Percentiles rank a stretch among this genome's conserved stretches.
Evolutionary conservation across 2,797 vertebrate species (phyloP).

Genomic region (Sebastolobus altivelis): DNA sequence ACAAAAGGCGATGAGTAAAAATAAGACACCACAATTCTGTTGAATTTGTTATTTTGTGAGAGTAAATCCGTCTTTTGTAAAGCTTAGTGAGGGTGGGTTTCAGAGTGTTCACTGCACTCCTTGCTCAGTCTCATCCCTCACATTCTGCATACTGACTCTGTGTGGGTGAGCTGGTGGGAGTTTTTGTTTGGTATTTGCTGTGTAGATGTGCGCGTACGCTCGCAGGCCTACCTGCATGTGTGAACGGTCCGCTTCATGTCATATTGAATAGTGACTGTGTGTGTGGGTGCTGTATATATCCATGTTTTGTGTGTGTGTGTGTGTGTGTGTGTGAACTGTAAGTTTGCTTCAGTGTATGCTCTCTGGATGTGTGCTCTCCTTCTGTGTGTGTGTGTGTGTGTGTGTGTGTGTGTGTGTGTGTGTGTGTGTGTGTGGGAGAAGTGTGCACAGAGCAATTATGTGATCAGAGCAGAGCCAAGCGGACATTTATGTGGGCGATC

Average conservation of each 20-base stretch:
- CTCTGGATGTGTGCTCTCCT: slow-evolving; percentile 33
- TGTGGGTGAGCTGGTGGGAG: slow-evolving; percentile 72
- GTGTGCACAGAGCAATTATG: slow-evolving; percentile 75
- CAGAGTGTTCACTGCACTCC: not conserved
- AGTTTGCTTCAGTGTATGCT: slow-evolving; percentile 46
- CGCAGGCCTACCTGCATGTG: slow-evolving; percentile 17
- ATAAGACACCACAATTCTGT: not conserved
- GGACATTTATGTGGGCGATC: slow-evolving; percentile 78
- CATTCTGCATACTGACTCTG: slow-evolving; percentile 41
- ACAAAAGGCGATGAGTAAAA: not conserved
- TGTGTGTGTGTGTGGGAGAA: slow-evolving; percentile 60
- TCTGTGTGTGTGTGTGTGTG: slow-evolving; percentile 6
- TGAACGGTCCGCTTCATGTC: slow-evolving; percentile 26
- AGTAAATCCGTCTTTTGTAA: not conserved
- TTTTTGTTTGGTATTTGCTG: slow-evolving; percentile 38
- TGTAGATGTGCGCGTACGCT: not conserved
- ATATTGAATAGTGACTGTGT: slow-evolving; percentile 20
- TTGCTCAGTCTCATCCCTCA: slow-evolving; percentile 23
- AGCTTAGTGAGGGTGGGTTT: not conserved
- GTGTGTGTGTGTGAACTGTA: slow-evolving; percentile 11
- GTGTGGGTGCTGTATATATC: slow-evolving; percentile 25
- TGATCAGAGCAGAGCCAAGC: slow-evolving; percentile 80
- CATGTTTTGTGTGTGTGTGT: slow-evolving; percentile 29
- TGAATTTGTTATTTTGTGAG: not conserved
- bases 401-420: slow-evolving; percentile 36